Base-by-base conservation (phyloP, 1,140 invertebrate species). In the Drosophila varians region DNA sequence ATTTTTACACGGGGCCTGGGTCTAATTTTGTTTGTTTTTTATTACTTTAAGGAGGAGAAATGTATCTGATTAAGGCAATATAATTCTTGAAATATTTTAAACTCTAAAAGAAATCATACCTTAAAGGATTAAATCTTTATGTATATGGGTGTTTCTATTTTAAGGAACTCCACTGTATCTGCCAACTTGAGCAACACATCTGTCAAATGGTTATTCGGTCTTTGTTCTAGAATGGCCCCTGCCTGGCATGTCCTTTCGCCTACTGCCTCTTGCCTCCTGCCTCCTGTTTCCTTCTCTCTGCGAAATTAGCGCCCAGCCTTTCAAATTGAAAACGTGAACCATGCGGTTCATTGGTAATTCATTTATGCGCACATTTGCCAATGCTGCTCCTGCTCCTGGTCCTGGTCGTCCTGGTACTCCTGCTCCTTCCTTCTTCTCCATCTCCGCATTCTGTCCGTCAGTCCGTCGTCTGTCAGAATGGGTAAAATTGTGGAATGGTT, bases 301-400 rank as follows among this genome's bases (percentile, higher is more conserved):
- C n/a, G 70, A 84, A 86, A 86, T 86, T 84, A 86, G 61, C 76
- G 61, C 80, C 55, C 69, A 31, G 51, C 38, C 51, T 70, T 52
- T 49, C 77, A 87, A 86, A 86, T 87, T 87, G 82, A 87, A 87
- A 87, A 88, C 76, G 74, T 82, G 79, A 87, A 69, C 56, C 77
- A 76, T 77, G 82, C 82, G 80, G 82, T 87, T 87, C 82, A 87
- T 87, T 87, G 82, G 77, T 82, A 87, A 87, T 87, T 87, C 82
- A 87, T 87, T 87, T 87, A 87, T 86, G 82, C 82, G 77, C 82
- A 87, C 82, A 84, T 84, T 84, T 75, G 61, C 79, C 46, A 45
- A 53, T 34, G 43, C 56, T 55, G 34, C 48, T 21, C 54, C 56
- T 55, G 34, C 48, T 21, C 54, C 56, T 8, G 28, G 23, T 11